Evolutionary conservation across 2,797 vertebrate genomes (phyloP).

Genomic region (Sebastes oblongus): DNA sequence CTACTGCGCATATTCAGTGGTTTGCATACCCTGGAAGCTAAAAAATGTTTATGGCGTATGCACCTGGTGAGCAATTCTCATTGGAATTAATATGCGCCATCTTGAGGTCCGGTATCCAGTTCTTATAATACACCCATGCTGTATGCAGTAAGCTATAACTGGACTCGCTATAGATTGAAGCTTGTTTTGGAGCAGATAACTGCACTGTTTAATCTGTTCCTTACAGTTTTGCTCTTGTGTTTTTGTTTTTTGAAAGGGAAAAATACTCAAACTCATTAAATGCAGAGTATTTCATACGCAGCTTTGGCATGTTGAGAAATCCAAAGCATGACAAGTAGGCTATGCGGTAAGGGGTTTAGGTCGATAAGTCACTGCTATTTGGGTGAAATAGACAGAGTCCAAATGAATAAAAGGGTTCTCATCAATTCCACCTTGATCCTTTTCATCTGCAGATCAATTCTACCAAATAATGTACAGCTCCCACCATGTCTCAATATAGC

Average conservation of each 20-base stretch:
- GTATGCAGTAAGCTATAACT: no score
- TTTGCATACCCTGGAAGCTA: no score
- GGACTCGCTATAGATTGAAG: no score
- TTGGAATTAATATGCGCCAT: no score
- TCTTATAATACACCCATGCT: no score
- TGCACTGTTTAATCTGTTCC: background rate
- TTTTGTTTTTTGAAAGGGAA: background rate
- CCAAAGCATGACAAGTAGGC: background rate
- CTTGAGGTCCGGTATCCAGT: no score
- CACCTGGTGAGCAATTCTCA: no score
- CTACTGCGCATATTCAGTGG: no score
- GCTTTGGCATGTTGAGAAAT: background rate
- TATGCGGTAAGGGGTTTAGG: background rate
- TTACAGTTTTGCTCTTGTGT: background rate
- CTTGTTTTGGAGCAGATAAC: background rate
- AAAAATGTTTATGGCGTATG: no score
- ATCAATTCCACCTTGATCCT: background rate
- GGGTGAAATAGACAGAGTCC: background rate
- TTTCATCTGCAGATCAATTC: constrained; percentile 22
- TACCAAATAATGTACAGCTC: background rate
- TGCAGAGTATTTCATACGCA: background rate
- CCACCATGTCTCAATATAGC: constrained; percentile 10
- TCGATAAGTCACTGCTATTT: background rate
- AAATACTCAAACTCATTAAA: background rate
- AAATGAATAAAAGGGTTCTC: background rate